Evolutionary conservation across 1,140 invertebrate genomes (phyloP), one percentile per base, ranked within the genome.

Genomic region (Megathymus violae): DNA sequence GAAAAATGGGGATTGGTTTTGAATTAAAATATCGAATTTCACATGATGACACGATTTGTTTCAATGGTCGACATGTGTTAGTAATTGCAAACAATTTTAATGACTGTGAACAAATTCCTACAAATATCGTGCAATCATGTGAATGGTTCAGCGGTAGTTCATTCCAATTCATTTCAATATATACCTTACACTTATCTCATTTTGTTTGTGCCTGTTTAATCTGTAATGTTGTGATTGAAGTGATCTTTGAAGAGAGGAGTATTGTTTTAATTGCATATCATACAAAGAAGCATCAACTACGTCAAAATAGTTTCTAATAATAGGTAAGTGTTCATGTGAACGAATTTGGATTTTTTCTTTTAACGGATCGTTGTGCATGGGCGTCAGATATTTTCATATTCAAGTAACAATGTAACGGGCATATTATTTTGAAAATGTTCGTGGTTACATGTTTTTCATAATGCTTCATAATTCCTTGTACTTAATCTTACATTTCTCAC

Each of bases 241-340:
- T 47, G 44, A 27, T 13, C 10, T 47, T 1, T 27, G 22, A 47
- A 47, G 44, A 27, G n/a, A 36, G 4, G 34, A 11, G 22, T n/a
- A n/a, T 25, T 47, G 11, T 46, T 46, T 11, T 47, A 0, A 47
- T 17, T 47, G 44, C 44, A 47, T 47, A 16, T 1, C n/a, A 22
- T 56, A 15, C 27, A 17, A 44, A 43, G 41, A 58, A 58, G 52
- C 14, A 11, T 58, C 25, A 44, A 58, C 19, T 43, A 14, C 14
- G 40, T 36, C 16, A 56, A 67, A 63, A 47, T 64, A 48, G 63
- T 65, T 62, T 62, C 43, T 43, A 54, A 51, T 64, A 16, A 10
- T 68, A 67, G 78, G 78, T 80, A 78, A 80, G 78, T 80, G 52
- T 73, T 43, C 22, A 44, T 71, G 62, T 65, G 46, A 63, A 74